Conservation (phyloP, 2,888 invertebrate genomes). For the Chironomus tentans region DNA sequence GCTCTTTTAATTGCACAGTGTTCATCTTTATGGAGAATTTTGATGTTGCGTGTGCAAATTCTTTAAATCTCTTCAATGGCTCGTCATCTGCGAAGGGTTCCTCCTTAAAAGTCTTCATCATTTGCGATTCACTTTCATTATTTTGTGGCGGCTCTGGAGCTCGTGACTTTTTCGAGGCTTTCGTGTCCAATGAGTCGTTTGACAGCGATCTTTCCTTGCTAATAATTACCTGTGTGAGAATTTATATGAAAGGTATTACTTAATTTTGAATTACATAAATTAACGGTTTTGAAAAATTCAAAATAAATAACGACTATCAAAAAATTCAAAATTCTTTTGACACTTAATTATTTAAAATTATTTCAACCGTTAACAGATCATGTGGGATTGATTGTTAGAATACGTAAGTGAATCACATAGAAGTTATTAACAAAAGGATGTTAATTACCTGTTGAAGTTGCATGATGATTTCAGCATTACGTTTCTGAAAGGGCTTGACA, state of each 20-base stretch:
- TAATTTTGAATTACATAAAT: too few species aligned
- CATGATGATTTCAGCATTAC: constrained; percentile 38
- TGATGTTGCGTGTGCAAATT: constrained; percentile 9
- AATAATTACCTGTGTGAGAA: constrained; percentile 13
- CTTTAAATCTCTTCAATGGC: constrained; percentile 12
- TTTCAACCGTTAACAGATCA: too few species aligned
- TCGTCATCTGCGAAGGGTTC: constrained; percentile 3
- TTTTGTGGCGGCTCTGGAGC: constrained; percentile 62
- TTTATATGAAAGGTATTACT: too few species aligned
- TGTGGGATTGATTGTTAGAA: too few species aligned
- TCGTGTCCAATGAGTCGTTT: constrained; percentile 47
- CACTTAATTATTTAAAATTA: too few species aligned
- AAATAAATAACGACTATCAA: too few species aligned
- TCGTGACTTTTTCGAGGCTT: constrained; percentile 56
- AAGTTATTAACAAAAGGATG: constrained; percentile 19
- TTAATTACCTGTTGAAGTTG: constrained; percentile 47
- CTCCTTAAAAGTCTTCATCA: constrained; percentile 5
- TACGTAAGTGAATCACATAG: not conserved
- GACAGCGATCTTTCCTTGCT: constrained; percentile 31
- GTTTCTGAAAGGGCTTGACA: constrained; percentile 40
- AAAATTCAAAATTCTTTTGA: too few species aligned
- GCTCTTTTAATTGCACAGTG: constrained; percentile 32
- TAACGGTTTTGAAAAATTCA: not conserved
- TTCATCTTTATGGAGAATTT: constrained; percentile 7
- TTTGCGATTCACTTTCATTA: constrained; percentile 29